Base-by-base conservation (phyloP, 2,113 vertebrate genomes). In the Gnathonemus echidnorhynchus region DNA sequence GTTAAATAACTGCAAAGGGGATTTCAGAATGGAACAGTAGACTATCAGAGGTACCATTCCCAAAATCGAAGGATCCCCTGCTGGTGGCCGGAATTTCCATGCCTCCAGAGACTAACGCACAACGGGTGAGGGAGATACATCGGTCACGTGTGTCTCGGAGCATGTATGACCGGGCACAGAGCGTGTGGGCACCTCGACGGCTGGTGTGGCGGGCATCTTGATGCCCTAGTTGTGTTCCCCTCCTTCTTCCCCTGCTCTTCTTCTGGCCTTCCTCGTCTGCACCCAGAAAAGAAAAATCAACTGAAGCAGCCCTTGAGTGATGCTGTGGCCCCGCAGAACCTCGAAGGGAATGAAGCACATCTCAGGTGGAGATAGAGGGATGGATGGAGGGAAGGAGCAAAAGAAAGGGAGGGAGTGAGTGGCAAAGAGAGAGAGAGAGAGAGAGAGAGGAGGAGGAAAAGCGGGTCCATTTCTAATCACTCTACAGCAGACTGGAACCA, bases 381-480 rank as follows among this genome's bases (percentile, higher is more conserved):
- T 86, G 52, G 77, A 85, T 83, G 31, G 27, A 35, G 27, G 45
- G 42, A 88, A 56, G 19, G 42, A 35, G 74, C n/a, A 35, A 85
- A 15, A 83, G 89, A 31, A 80, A 0, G 2, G 15, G 52, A 27
- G n/a, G 74, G 6, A 45, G 24, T n/a, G 27, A 77, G 89, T 87
- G 31, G 74, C 58, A 52, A 46, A 87, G 45, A 77, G 9, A 42
- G 86, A 45, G 83, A 45, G 83, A 87, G 89, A 45, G 86, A 87
- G 89, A 45, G 49, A 6, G 24, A 10, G 86, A 74, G 6, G 2
- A 11, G 45, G 31, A 50, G 39, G 62, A 21, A 11, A 70, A 86
- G 50, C 24, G 66, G n/a, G 7, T 3, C 10, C 13, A 13, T 91
- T 74, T 77, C 95, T 94, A 95, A 97, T 97, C 93, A 70, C 90